These are phyloP conservation scores for Sitophilus oryzae DNA, from an alignment of 1,140 invertebrate genomes.

Conservation along the genomic window DNA sequence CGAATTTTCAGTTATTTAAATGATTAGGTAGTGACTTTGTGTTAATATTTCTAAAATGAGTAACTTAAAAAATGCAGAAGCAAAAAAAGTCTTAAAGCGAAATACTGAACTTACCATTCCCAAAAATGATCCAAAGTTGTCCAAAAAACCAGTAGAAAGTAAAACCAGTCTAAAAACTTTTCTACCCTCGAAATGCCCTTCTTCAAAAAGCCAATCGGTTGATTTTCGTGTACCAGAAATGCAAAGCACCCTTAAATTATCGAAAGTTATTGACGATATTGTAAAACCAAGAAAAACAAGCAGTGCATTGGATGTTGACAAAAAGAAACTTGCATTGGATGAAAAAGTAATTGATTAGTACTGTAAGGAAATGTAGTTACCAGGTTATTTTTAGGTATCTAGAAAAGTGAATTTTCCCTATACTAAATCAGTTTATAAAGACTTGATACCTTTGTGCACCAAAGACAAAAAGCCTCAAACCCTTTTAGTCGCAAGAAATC, in stretches of 20 bases:
- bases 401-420: conserved; percentile 36
- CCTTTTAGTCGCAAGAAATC: conserved; percentile 17
- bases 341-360: conserved; percentile 30
- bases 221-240: conserved; percentile 29
- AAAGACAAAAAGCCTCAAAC: conserved; percentile 18
- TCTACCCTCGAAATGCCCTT: too few species aligned
- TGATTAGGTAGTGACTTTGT: too few species aligned
- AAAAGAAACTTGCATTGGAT: conserved; percentile 24
- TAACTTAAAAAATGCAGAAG: too few species aligned
- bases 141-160: too few species aligned
- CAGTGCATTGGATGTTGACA: conserved; percentile 21
- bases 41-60: too few species aligned
- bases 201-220: too few species aligned
- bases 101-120: too few species aligned
- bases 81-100: too few species aligned
- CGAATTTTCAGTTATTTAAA: too few species aligned
- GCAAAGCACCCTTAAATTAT: conserved; percentile 26
- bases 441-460: conserved; percentile 33
- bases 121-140: too few species aligned
- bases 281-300: conserved; percentile 25
- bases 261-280: conserved; percentile 29
- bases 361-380: not conserved
- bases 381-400: conserved; percentile 26
- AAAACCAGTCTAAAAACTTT: too few species aligned
- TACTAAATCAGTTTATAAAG: conserved; percentile 32